Evolutionary conservation across 2,888 invertebrate species (phyloP).

Genomic region (Thereva nobilitata): DNA sequence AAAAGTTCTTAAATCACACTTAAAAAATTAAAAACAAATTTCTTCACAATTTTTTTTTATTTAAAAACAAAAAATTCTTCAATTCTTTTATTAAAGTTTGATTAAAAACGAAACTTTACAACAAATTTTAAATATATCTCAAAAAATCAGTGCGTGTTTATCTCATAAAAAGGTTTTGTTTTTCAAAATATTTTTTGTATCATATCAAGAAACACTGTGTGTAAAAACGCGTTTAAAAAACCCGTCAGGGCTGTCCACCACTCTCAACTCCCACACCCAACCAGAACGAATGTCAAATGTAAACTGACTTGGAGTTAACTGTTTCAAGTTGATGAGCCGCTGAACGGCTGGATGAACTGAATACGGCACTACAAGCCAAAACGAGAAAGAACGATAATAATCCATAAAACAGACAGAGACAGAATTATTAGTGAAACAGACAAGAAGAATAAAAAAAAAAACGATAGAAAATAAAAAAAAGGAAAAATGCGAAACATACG

Average conservation of each 20-base stretch:
- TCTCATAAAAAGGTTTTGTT: too few species aligned
- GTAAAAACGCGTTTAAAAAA: constrained; percentile 18
- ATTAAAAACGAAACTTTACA: too few species aligned
- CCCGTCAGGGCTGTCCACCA: constrained; percentile 25
- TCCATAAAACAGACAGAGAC: too few species aligned
- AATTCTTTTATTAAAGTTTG: background rate
- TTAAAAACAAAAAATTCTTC: background rate
- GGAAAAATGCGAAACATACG: constrained; percentile 15
- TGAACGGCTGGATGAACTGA: constrained; percentile 34
- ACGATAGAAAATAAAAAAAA: background rate
- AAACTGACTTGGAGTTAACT: constrained; percentile 33
- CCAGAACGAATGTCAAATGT: constrained; percentile 35
- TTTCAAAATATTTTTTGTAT: background rate
- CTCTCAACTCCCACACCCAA: constrained; percentile 33
- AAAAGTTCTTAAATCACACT: background rate
- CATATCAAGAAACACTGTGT: too few species aligned
- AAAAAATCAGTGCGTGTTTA: too few species aligned
- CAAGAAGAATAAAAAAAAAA: background rate
- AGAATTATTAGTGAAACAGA: too few species aligned
- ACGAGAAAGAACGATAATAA: constrained; percentile 15
- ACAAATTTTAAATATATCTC: too few species aligned
- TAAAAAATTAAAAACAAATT: background rate
- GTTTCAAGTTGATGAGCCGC: constrained; percentile 32
- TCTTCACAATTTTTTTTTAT: background rate
- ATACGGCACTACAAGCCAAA: constrained; percentile 22